phyloP scores from a whole-genome alignment of 2,888 invertebrate species.

The Rhingia rostrata region DNA sequence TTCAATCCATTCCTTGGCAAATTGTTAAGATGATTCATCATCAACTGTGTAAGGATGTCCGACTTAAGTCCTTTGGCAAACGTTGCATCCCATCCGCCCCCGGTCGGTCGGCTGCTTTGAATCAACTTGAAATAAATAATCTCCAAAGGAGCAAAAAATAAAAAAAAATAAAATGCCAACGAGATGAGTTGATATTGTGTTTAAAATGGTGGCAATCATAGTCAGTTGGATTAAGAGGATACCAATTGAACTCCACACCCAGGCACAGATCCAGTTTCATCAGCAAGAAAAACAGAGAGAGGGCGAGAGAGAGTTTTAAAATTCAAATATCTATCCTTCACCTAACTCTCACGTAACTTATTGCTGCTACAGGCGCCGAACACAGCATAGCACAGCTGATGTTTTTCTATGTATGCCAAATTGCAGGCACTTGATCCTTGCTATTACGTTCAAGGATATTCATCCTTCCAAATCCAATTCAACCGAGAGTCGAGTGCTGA shows the following conservation, averaged over 20 bases:
- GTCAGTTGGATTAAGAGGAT: slow-evolving; percentile 40
- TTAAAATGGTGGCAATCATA: slow-evolving; percentile 71
- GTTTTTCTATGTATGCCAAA: slow-evolving; percentile 45
- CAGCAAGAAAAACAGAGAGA: not conserved
- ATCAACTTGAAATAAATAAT: slow-evolving; percentile 65
- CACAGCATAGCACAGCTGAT: slow-evolving; percentile 20
- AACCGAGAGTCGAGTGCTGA: slow-evolving; percentile 9
- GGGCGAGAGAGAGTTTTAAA: slow-evolving; percentile 4
- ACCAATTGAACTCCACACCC: not conserved
- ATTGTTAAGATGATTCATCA: slow-evolving; percentile 69
- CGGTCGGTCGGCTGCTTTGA: slow-evolving; percentile 50
- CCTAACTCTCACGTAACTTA: slow-evolving; percentile 36
- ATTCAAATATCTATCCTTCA: slow-evolving; percentile 50
- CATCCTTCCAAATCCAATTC: slow-evolving; percentile 43
- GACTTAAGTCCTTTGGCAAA: slow-evolving; percentile 42
- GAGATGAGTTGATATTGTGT: slow-evolving; percentile 48
- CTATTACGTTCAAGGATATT: slow-evolving; percentile 57
- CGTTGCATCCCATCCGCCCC: slow-evolving; percentile 19
- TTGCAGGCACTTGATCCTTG: slow-evolving; percentile 67
- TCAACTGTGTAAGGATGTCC: slow-evolving; percentile 43
- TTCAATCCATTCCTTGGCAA: slow-evolving; percentile 48
- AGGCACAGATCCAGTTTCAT: not conserved
- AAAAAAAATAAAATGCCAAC: not conserved
- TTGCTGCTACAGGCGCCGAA: slow-evolving; percentile 29
- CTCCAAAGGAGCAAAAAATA: slow-evolving; percentile 4